Evolutionary conservation across 2,113 vertebrate species (phyloP).

Genomic region (Herpetotheres cachinnans): DNA sequence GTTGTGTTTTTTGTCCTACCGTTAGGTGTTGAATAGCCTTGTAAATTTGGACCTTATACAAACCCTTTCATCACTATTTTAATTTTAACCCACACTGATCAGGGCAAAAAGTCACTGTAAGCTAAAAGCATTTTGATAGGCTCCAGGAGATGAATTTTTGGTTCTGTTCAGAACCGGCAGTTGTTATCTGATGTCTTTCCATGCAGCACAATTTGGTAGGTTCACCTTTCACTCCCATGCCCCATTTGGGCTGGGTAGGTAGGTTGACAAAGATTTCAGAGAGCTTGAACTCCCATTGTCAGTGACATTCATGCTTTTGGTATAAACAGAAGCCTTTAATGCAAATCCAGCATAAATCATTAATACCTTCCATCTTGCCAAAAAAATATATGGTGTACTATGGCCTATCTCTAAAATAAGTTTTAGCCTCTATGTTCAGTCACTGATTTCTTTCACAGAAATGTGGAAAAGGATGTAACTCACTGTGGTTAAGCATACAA

Average conservation of each 20-base stretch:
- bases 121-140: neutral
- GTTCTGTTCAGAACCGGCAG: neutral
- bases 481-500: neutral
- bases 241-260: neutral
- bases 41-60: neutral
- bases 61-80: neutral
- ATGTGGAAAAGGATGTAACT: neutral
- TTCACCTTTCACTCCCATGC: neutral
- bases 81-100: neutral
- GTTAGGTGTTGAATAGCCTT: accelerated
- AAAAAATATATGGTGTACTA: neutral
- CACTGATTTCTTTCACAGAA: neutral
- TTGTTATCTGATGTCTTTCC: neutral
- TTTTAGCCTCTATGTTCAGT: neutral
- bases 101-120: neutral
- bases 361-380: neutral
- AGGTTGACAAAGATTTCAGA: neutral
- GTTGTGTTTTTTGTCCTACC: accelerated
- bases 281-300: neutral
- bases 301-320: neutral
- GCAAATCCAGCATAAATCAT: neutral
- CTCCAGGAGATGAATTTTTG: neutral
- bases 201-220: neutral
- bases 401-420: neutral
- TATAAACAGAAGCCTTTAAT: neutral